A percentile compares a stretch with the other conserved stretches of the same genome.
Conservation (phyloP, 1,140 invertebrate genomes). For the Capitella teleta region DNA sequence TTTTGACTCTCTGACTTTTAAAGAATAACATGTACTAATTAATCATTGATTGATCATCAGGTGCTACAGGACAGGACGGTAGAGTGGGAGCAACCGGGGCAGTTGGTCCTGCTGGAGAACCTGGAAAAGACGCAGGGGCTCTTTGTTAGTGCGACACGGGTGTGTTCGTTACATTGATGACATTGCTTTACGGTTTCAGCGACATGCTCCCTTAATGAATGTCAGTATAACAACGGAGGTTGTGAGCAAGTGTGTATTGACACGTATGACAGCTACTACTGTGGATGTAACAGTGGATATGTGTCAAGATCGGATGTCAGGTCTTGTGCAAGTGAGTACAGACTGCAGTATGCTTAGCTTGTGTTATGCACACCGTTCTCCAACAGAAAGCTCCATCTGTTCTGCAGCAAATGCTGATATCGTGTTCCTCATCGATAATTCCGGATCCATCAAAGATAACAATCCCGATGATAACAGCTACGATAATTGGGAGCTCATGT, state of each 20-base stretch:
- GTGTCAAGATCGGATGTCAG: background rate
- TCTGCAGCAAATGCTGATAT: slow-evolving; percentile 4
- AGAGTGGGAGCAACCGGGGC: background rate
- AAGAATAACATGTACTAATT: background rate
- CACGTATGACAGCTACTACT: slow-evolving; percentile 12
- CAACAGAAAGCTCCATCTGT: too few species aligned
- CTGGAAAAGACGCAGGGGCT: background rate
- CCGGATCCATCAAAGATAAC: slow-evolving; percentile 11
- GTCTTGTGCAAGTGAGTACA: too few species aligned
- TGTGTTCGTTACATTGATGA: background rate
- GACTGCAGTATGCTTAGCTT: too few species aligned
- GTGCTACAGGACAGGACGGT: background rate
- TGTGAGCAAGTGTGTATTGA: slow-evolving; percentile 11
- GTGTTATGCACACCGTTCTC: too few species aligned
- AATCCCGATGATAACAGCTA: slow-evolving; percentile 9
- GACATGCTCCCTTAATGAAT: slow-evolving; percentile 5
- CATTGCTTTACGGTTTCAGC: background rate
- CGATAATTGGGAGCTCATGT: slow-evolving; percentile 14
- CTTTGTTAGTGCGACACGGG: background rate
- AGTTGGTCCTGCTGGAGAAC: background rate
- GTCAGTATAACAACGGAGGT: slow-evolving; percentile 2
- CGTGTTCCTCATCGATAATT: slow-evolving; percentile 11
- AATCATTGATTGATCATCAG: background rate
- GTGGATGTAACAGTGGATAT: slow-evolving; percentile 6
- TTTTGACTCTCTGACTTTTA: background rate